Conservation (phyloP, 1,140 invertebrate species). For the Drosophila bipectinata region DNA sequence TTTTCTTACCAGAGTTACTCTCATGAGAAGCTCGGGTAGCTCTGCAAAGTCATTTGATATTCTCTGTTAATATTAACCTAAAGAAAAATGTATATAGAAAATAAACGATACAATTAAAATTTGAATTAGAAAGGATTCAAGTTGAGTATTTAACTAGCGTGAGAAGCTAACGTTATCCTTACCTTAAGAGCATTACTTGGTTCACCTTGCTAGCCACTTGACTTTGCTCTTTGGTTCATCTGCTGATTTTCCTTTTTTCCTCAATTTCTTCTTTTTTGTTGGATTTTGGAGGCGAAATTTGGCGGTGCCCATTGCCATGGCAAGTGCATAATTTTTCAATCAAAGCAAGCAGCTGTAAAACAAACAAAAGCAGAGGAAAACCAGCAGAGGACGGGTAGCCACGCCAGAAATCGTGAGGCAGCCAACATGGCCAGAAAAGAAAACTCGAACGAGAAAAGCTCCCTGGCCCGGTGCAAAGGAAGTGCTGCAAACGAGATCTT, state of each 20-base stretch:
- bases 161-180: neutral
- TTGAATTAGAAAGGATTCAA: too few species aligned
- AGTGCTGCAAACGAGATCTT: conserved; percentile 57
- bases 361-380: conserved; percentile 60
- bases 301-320: conserved; percentile 75
- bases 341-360: conserved; percentile 78
- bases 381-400: conserved; percentile 5
- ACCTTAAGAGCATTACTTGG: conserved; percentile 36
- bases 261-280: conserved; percentile 28
- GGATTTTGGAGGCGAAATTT: conserved; percentile 60
- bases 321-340: conserved; percentile 82
- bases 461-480: conserved; percentile 25
- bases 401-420: conserved; percentile 43
- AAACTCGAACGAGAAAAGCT: conserved; percentile 47
- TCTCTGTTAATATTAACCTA: neutral
- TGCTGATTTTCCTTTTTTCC: conserved; percentile 22
- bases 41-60: neutral
- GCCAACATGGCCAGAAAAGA: conserved; percentile 52
- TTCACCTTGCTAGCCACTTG: conserved; percentile 21
- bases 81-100: too few species aligned
- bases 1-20: conserved; percentile 26
- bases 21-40: conserved; percentile 3
- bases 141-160: too few species aligned
- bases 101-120: too few species aligned
- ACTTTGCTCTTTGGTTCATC: conserved; percentile 26